Evolutionary conservation across 2,797 vertebrate genomes (phyloP).

Genomic region (Muscicapa comitata): DNA sequence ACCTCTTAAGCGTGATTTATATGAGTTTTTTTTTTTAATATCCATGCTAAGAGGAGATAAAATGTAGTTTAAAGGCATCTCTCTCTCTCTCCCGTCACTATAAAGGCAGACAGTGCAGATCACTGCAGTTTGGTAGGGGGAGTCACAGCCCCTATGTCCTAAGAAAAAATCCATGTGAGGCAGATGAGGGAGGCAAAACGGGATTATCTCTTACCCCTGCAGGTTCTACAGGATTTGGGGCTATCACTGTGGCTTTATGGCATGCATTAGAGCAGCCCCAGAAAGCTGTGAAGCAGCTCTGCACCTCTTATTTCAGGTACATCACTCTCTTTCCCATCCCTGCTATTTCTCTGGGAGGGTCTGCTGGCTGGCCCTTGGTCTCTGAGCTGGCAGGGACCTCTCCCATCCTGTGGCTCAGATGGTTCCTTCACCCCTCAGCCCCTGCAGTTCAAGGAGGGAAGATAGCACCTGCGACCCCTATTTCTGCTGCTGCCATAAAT

Average conservation of each 20-base stretch:
- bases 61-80: neutral
- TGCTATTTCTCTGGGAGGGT: accelerated
- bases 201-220: neutral
- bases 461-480: neutral
- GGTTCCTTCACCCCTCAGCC: neutral
- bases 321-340: neutral
- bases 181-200: neutral
- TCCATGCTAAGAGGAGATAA: neutral
- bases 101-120: neutral
- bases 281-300: neutral
- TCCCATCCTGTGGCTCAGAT: accelerated
- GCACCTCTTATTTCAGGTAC: neutral
- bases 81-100: neutral
- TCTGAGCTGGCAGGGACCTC: neutral
- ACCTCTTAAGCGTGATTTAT: neutral
- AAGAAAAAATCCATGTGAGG: neutral
- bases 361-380: neutral
- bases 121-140: neutral
- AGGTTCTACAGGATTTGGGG: neutral
- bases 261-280: neutral
- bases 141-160: neutral
- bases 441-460: neutral
- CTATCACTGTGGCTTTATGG: neutral
- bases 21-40: neutral
- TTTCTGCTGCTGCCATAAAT: neutral